Evolutionary conservation across 2,113 vertebrate genomes (phyloP).

Genomic region (Rattus rattus): DNA sequence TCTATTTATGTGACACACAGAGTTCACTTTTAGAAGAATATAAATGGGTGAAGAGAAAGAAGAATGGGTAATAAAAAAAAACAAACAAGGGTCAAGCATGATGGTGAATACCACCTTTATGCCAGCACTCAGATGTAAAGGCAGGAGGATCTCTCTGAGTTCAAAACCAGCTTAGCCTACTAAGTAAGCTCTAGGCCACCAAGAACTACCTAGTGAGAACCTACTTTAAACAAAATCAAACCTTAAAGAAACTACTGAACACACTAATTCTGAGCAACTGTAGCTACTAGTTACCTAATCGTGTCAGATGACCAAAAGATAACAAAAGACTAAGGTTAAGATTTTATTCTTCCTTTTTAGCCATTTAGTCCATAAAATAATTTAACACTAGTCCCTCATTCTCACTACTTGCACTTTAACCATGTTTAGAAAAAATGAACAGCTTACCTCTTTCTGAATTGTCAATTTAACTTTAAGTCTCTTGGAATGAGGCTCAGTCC

Average conservation of each 20-base stretch:
- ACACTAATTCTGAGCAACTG: not conserved
- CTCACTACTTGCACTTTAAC: not conserved
- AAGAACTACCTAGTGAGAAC: not conserved
- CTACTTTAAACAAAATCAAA: not conserved
- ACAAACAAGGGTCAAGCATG: no score
- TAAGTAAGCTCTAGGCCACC: not conserved
- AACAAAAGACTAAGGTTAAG: conserved; percentile 39
- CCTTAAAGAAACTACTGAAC: not conserved
- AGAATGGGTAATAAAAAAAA: no score
- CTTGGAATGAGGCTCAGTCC: conserved; percentile 99
- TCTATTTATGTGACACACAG: not conserved
- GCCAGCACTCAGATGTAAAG: not conserved
- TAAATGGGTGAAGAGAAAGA: not conserved
- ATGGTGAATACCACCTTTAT: not conserved
- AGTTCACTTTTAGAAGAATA: not conserved
- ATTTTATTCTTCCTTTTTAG: not conserved
- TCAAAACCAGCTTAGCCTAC: not conserved
- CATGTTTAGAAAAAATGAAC: not conserved
- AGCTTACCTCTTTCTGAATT: conserved; percentile 96
- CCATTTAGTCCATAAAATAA: not conserved
- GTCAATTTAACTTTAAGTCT: conserved; percentile 97
- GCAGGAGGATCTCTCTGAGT: not conserved
- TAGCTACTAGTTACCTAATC: not conserved
- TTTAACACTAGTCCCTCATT: not conserved
- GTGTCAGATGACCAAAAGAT: conserved; percentile 24